A percentile compares a stretch with the other conserved stretches of the same genome.
These are phyloP conservation scores for Chymomyza amoena DNA, from an alignment of 2,888 invertebrate species.

Conservation along the genomic window DNA sequence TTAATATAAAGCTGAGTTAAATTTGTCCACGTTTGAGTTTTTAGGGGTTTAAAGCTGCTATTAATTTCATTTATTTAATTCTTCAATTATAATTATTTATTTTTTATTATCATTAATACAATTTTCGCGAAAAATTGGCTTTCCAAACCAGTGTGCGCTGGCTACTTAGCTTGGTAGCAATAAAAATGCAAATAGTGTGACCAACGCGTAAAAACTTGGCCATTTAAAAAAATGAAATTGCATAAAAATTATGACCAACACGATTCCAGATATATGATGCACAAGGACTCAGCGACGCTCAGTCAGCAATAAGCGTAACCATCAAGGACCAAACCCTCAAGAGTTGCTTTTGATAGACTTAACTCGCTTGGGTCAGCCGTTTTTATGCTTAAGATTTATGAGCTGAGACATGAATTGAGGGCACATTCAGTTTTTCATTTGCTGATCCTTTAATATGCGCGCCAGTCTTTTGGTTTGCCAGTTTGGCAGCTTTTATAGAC, in stretches of 20 bases:
- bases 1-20: too few species aligned
- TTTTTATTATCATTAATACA: too few species aligned
- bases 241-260: conserved; percentile 65
- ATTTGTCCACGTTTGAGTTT: too few species aligned
- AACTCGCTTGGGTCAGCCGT: conserved; percentile 45
- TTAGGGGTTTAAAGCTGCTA: too few species aligned
- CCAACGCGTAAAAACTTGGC: conserved; percentile 49
- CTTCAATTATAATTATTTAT: too few species aligned
- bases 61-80: too few species aligned
- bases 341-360: background rate
- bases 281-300: conserved; percentile 4
- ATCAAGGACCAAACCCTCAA: background rate
- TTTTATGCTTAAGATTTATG: conserved; percentile 66
- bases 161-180: conserved; percentile 24
- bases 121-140: too few species aligned
- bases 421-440: background rate
- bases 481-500: conserved; percentile 62
- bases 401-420: conserved; percentile 69
- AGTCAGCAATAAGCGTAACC: conserved; percentile 2
- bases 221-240: conserved; percentile 53
- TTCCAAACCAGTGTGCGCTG: background rate
- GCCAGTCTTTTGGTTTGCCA: conserved; percentile 48
- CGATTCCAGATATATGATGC: conserved; percentile 41
- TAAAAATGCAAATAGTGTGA: conserved; percentile 67
- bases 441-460: conserved; percentile 23